Conservation (phyloP, 2,797 vertebrate genomes). For the Argyrosomus regius region DNA sequence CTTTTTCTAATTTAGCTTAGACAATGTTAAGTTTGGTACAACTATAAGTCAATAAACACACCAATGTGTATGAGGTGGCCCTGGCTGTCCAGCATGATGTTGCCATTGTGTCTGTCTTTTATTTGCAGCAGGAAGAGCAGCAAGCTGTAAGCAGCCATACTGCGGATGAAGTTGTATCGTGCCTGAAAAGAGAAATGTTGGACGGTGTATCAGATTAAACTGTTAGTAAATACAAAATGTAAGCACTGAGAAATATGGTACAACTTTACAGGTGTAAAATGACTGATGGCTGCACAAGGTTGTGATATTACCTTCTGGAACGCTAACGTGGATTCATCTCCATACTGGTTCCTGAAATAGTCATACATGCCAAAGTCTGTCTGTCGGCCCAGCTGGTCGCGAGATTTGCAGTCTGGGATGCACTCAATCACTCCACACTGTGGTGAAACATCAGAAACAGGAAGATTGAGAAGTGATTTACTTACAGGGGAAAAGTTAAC, state of each 20-base stretch:
- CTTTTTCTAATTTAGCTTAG: not conserved
- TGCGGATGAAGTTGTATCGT: conserved; percentile 97
- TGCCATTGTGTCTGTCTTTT: conserved; percentile 96
- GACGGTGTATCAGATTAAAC: not conserved
- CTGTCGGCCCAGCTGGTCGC: conserved; percentile 96
- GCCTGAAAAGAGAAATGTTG: conserved; percentile 82
- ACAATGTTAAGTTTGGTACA: not conserved
- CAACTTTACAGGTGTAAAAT: not conserved
- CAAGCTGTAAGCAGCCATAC: conserved; percentile 96
- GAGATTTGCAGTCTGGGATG: conserved; percentile 97
- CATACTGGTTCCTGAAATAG: conserved; percentile 97
- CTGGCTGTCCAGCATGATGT: conserved; percentile 98
- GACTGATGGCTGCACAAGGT: not conserved
- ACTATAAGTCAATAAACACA: conserved; percentile 64
- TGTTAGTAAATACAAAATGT: not conserved
- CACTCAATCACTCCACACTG: conserved; percentile 97
- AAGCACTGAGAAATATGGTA: not conserved
- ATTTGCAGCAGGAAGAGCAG: conserved; percentile 96
- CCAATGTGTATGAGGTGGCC: conserved; percentile 97
- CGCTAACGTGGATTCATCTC: conserved; percentile 94
- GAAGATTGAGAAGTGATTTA: not conserved
- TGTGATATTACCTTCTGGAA: conserved; percentile 92
- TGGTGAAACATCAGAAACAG: conserved; percentile 7
- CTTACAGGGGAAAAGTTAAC: not conserved
- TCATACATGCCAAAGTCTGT: conserved; percentile 99